Base-by-base conservation (phyloP, 2,797 vertebrate genomes). In the Amblyraja radiata region DNA sequence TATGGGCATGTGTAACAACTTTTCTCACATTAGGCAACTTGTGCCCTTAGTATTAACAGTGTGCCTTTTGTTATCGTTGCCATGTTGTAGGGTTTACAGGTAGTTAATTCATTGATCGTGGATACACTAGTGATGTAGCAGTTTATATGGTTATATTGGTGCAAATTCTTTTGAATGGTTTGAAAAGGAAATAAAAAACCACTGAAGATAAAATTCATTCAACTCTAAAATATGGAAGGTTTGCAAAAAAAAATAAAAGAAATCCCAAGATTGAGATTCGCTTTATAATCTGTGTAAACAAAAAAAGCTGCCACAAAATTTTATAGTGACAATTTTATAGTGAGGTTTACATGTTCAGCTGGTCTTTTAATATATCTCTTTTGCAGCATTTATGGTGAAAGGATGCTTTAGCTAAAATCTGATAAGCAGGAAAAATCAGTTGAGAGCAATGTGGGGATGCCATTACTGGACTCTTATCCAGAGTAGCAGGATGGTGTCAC, bases 21-120 rank as follows among this genome's bases (percentile, higher is more conserved):
- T 76, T 74, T 76, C 71, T 76, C 39, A 94, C 95, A 95, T 95
- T 96, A 95, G 96, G 96, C 95, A 96, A 96, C 95, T 95, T 95
- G 96, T 97, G 96, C 96, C 96, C 97, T 97, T 97, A 95, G 96
- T 97, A 96, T 97, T 97, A 97, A 97, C 96, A 96, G 97, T 97
- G 97, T 98, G 97, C 97, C 97, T 98, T 98, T 97, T 97, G 97
- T 97, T 97, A 96, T 94, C 94, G 96, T 97, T 96, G 96, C 96
- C 96, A 94, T 95, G 93, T 96, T 94, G 94, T 95, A 94, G 95
- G 96, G 93, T 93, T 93, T 81, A 95, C 95, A 94, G 96, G 95
- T 95, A 94, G 95, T 95, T 94, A 94, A 95, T 95, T 95, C 95
- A 96, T 95, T 95, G 95, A 93, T 94, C 94, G 81, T 94, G 94